Percentiles rank a stretch among this genome's conserved stretches.
These are phyloP conservation scores for Chelidonichthys spinosus DNA, from an alignment of 2,797 vertebrate genomes.

Conservation along the genomic window DNA sequence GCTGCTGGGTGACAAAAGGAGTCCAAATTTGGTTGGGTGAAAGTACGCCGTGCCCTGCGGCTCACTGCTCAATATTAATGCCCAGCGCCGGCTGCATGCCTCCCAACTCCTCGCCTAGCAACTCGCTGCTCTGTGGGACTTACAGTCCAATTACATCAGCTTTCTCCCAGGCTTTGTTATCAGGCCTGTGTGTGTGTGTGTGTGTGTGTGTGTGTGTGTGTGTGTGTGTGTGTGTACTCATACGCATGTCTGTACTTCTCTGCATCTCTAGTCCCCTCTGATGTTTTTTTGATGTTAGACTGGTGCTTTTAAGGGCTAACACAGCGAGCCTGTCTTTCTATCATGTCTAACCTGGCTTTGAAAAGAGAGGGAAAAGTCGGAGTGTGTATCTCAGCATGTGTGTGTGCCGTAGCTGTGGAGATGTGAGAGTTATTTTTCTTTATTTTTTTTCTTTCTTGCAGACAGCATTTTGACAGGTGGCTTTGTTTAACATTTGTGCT, in stretches of 20 bases:
- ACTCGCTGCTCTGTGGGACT: constrained; percentile 44
- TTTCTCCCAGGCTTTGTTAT: constrained; percentile 54
- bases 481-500: constrained; percentile 62
- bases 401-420: constrained; percentile 14
- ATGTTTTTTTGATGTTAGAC: constrained; percentile 60
- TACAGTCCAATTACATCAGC: constrained; percentile 77
- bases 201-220: constrained; percentile 1
- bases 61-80: constrained; percentile 57
- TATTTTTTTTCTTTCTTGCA: constrained; percentile 21
- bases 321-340: constrained; percentile 38
- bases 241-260: constrained; percentile 23
- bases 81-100: constrained; percentile 19
- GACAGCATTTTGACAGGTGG: constrained; percentile 61
- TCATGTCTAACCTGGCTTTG: constrained; percentile 54
- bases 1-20: background rate
- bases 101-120: constrained; percentile 40
- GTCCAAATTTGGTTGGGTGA: constrained; percentile 22
- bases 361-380: constrained; percentile 28
- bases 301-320: constrained; percentile 55
- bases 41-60: constrained; percentile 35
- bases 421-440: constrained; percentile 33
- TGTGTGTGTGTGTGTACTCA: constrained; percentile 6
- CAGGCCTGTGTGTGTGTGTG: constrained; percentile 19
- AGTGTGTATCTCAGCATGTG: background rate
- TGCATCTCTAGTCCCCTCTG: constrained; percentile 43